Evolutionary conservation across 2,888 invertebrate genomes (phyloP).

Genomic region (Scelioninae gen. 1): DNA sequence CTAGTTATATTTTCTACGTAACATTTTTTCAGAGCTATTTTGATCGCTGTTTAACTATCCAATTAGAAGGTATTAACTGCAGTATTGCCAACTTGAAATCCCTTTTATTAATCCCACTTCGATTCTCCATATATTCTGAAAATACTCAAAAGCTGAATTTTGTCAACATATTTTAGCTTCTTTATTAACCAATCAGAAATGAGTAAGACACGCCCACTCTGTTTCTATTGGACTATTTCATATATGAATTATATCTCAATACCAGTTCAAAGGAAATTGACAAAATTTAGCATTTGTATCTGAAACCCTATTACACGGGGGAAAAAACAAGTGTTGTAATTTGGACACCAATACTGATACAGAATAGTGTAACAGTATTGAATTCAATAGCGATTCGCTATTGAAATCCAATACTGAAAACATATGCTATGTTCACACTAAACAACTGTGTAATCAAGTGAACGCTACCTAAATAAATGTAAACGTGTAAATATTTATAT

Average conservation of each 20-base stretch:
- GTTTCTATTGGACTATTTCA: background rate
- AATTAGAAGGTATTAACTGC: conserved; percentile 6
- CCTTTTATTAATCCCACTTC: background rate
- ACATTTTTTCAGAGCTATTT: conserved; percentile 24
- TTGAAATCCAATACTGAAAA: too few species aligned
- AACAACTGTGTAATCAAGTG: too few species aligned
- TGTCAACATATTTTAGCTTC: background rate
- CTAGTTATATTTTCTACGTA: too few species aligned
- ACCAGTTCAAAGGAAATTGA: background rate
- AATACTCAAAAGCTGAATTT: background rate
- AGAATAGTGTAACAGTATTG: too few species aligned
- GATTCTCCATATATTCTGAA: too few species aligned
- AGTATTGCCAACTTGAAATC: background rate
- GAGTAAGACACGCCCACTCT: background rate
- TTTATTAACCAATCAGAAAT: background rate
- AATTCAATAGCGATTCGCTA: too few species aligned
- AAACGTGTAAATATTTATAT: too few species aligned
- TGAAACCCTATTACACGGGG: background rate
- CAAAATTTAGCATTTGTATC: background rate
- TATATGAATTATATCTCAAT: background rate
- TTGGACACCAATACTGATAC: too few species aligned
- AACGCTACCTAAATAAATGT: too few species aligned
- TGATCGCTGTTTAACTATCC: conserved; percentile 10
- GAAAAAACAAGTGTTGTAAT: too few species aligned
- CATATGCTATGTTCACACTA: too few species aligned